A percentile compares a stretch with the other conserved stretches of the same genome.
phyloP scores from a whole-genome alignment of 2,113 vertebrate genomes.

The Clarias magur region DNA sequence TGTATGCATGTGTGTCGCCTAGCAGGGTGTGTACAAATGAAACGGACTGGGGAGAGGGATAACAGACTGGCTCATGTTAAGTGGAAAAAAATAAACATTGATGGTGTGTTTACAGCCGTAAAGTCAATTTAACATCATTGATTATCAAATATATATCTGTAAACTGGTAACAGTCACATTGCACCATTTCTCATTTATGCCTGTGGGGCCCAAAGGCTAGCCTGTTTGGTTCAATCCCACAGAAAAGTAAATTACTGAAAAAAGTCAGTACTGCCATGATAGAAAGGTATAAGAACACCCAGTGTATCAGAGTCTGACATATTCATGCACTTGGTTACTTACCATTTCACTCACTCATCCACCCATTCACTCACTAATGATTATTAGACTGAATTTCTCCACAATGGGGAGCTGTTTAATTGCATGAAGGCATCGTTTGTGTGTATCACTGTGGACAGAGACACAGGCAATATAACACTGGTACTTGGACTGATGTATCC shows the following conservation, averaged over 20 bases:
- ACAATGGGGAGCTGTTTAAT: not conserved
- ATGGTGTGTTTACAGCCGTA: too few species aligned
- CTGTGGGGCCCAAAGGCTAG: too few species aligned
- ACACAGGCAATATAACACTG: not conserved
- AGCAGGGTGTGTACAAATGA: conserved; percentile 14
- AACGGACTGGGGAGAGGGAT: conserved; percentile 8
- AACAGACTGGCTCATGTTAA: conserved; percentile 28
- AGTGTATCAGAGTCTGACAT: not conserved
- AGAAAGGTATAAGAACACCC: too few species aligned
- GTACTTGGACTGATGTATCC: not conserved
- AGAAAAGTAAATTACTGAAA: too few species aligned
- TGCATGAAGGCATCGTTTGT: not conserved
- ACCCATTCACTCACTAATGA: not conserved
- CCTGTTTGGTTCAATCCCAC: too few species aligned
- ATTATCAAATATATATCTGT: too few species aligned
- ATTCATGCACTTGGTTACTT: not conserved
- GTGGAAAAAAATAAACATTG: too few species aligned
- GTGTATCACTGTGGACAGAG: not conserved
- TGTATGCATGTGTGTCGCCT: conserved; percentile 1
- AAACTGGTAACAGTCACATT: too few species aligned
- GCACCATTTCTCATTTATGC: too few species aligned
- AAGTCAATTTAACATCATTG: too few species aligned
- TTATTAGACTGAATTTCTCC: not conserved
- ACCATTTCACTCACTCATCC: not conserved
- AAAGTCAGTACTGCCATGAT: too few species aligned